These are phyloP conservation scores for Macrosiphum euphorbiae DNA, from an alignment of 2,888 invertebrate species.

Conservation along the genomic window DNA sequence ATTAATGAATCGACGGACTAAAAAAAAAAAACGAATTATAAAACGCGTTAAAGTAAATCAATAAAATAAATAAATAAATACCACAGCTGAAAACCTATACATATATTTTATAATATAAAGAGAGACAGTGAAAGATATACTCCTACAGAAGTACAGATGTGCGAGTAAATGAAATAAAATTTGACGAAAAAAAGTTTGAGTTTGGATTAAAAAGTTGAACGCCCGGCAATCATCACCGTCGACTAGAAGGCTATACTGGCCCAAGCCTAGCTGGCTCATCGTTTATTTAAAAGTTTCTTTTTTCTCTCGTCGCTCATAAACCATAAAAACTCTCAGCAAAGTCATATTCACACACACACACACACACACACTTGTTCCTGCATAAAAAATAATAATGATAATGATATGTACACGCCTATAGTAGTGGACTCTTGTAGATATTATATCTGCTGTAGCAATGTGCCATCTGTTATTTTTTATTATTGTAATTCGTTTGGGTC, in stretches of 20 bases:
- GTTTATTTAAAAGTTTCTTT: slow-evolving; percentile 50
- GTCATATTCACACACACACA: neutral
- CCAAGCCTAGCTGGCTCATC: neutral
- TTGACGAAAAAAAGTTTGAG: slow-evolving; percentile 51
- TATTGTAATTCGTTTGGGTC: neutral
- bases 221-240: slow-evolving; percentile 14
- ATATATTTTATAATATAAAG: neutral
- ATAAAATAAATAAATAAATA: slow-evolving; percentile 27
- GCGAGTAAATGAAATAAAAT: slow-evolving; percentile 40
- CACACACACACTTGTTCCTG: neutral
- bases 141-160: neutral
- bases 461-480: neutral
- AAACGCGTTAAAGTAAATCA: neutral
- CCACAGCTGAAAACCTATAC: neutral
- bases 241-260: neutral
- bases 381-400: neutral
- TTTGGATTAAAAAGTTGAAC: slow-evolving; percentile 52
- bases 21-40: slow-evolving; percentile 6
- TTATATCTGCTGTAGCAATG: neutral
- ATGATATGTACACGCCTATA: neutral
- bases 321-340: neutral
- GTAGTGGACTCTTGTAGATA: neutral
- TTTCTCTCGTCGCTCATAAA: slow-evolving; percentile 24
- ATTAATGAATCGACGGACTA: slow-evolving; percentile 13
- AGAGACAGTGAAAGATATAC: neutral